Conservation (phyloP, 2,888 invertebrate species). For the Drosophila mercatorum region DNA sequence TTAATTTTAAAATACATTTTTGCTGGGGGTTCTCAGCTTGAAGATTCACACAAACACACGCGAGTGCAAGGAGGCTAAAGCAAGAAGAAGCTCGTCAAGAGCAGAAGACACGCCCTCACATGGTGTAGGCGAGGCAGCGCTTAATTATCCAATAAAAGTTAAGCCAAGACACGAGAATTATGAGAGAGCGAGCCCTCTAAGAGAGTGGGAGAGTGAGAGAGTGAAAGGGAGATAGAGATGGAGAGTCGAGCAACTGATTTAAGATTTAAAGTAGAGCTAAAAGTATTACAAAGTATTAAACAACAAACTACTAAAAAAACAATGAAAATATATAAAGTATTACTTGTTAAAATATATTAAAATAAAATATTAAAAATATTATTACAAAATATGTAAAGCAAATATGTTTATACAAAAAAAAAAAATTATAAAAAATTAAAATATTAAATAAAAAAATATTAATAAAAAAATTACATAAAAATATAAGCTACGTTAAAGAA, state of each 20-base stretch:
- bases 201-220: background rate
- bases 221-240: background rate
- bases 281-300: too few relatives aligned
- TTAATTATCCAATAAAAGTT: conserved; percentile 74
- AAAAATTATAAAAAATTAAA: background rate
- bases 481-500: background rate
- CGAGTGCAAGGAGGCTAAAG: background rate
- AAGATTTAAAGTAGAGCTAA: conserved; percentile 1
- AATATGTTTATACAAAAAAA: too few relatives aligned
- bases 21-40: conserved; percentile 46
- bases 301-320: too few relatives aligned
- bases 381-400: too few relatives aligned
- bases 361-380: too few relatives aligned
- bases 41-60: conserved; percentile 52
- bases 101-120: conserved; percentile 18
- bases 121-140: conserved; percentile 7
- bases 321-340: too few relatives aligned
- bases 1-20: conserved; percentile 70
- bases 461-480: background rate
- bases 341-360: too few relatives aligned
- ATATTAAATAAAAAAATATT: background rate
- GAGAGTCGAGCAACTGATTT: conserved; percentile 23
- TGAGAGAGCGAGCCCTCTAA: conserved; percentile 30
- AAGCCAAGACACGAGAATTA: conserved; percentile 60
- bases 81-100: background rate